Evolutionary conservation across 2,888 invertebrate species (phyloP).

Genomic region (Chydorus sphaericus): DNA sequence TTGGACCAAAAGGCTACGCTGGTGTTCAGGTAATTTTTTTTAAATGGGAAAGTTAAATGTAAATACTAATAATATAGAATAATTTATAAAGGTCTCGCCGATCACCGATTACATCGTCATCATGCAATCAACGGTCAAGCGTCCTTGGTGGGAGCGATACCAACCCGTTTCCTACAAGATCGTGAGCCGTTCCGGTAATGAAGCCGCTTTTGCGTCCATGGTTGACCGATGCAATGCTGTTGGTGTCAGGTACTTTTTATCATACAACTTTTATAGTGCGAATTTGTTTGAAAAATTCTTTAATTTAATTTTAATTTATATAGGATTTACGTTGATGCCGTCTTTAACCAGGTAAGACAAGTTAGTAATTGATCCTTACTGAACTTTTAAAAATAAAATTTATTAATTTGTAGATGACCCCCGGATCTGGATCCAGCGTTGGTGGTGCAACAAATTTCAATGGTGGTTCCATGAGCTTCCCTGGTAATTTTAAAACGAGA

Average conservation of each 20-base stretch:
- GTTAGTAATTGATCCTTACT: too few relatives aligned
- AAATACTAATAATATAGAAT: not conserved
- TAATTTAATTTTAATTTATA: too few relatives aligned
- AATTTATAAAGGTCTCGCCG: constrained; percentile 47
- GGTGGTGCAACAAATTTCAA: constrained; percentile 25
- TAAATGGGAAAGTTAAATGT: not conserved
- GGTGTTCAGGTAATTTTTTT: constrained; percentile 47
- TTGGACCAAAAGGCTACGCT: constrained; percentile 55
- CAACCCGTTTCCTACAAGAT: constrained; percentile 71
- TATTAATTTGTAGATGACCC: too few relatives aligned
- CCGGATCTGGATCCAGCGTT: constrained; percentile 24
- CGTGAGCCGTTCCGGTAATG: constrained; percentile 58
- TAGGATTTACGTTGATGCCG: constrained; percentile 61
- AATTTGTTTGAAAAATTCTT: not conserved
- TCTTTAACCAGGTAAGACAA: constrained; percentile 84
- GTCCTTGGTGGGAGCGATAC: constrained; percentile 81
- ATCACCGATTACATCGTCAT: constrained; percentile 53
- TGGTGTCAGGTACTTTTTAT: constrained; percentile 49
- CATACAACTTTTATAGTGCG: too few relatives aligned
- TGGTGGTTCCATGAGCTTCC: constrained; percentile 19
- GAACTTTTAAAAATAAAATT: too few relatives aligned
- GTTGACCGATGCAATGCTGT: constrained; percentile 58
- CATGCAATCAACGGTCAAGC: constrained; percentile 22
- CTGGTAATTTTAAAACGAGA: too few relatives aligned
- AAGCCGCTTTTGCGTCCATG: constrained; percentile 57